Evolutionary conservation across 2,113 vertebrate species (phyloP).

Genomic region (Crotalus tigris): DNA sequence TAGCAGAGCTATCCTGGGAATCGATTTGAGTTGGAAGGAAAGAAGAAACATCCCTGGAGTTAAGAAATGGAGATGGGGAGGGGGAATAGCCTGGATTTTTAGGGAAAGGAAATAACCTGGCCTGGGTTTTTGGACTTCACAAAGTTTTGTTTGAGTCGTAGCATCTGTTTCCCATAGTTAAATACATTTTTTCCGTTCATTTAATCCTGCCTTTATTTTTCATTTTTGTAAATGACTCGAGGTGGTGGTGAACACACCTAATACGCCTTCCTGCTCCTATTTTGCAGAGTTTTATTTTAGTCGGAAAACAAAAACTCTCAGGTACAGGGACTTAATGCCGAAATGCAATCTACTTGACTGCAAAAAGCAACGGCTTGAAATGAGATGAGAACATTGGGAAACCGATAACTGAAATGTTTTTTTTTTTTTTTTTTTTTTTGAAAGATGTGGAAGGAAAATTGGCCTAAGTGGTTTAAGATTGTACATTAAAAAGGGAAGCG

Average conservation of each 20-base stretch:
- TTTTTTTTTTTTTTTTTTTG: not conserved
- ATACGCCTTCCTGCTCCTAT: not conserved
- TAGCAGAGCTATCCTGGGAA: conserved; percentile 50
- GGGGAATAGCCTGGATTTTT: not conserved
- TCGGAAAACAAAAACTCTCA: not conserved
- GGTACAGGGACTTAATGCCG: not conserved
- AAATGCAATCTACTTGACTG: not conserved
- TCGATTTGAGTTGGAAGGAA: conserved; percentile 42
- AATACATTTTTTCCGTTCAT: not conserved
- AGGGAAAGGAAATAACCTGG: not conserved
- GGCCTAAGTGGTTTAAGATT: not conserved
- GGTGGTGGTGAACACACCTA: too few species aligned
- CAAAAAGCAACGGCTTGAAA: not conserved
- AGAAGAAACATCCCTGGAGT: conserved; percentile 11
- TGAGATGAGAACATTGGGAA: not conserved
- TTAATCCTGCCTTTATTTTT: not conserved
- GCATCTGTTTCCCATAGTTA: not conserved
- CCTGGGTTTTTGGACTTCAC: not conserved
- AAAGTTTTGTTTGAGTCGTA: not conserved
- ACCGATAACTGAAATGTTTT: not conserved
- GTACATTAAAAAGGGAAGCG: not conserved
- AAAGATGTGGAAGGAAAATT: not conserved
- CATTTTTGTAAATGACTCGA: not conserved
- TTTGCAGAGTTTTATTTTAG: not conserved
- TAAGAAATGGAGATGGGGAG: not conserved